These are phyloP conservation scores for Ginglymostoma cirratum DNA, from an alignment of 2,113 vertebrate genomes.

Conservation along the genomic window DNA sequence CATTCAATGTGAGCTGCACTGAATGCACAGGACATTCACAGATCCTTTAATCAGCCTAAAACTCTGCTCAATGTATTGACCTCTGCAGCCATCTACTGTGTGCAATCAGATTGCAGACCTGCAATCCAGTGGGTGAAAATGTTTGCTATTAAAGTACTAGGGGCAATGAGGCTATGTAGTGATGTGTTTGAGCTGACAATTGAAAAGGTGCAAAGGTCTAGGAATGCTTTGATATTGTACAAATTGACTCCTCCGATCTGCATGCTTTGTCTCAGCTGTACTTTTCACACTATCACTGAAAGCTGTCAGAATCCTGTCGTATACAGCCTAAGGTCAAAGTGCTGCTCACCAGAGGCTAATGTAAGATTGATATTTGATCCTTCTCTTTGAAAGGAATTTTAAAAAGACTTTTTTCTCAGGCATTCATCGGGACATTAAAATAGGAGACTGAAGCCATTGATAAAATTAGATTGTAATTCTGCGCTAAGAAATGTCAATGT, in stretches of 20 bases:
- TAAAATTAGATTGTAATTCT: constrained; percentile 60
- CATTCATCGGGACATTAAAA: constrained; percentile 66
- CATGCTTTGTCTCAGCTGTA: constrained; percentile 51
- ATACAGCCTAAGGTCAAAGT: constrained; percentile 62
- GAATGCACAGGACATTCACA: constrained; percentile 38
- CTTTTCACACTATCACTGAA: constrained; percentile 62
- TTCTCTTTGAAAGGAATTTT: constrained; percentile 62
- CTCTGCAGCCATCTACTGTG: constrained; percentile 28
- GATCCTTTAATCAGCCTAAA: constrained; percentile 1
- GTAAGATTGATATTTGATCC: constrained; percentile 69
- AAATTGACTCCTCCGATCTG: constrained; percentile 54
- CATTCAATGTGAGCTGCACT: constrained; percentile 49
- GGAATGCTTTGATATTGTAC: constrained; percentile 54
- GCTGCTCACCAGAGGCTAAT: constrained; percentile 59
- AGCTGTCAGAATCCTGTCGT: constrained; percentile 60
- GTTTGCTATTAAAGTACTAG: neutral
- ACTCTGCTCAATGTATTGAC: constrained; percentile 29
- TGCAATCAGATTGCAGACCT: constrained; percentile 5
- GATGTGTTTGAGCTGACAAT: constrained; percentile 54
- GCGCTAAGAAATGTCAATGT: constrained; percentile 55
- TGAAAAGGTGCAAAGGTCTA: constrained; percentile 49
- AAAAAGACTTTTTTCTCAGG: constrained; percentile 60
- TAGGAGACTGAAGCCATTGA: constrained; percentile 64
- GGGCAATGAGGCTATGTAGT: constrained; percentile 43
- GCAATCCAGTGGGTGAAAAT: constrained; percentile 8